Evolutionary conservation across 2,113 vertebrate genomes (phyloP).

Genomic region (Epinephelus cyanopodus): DNA sequence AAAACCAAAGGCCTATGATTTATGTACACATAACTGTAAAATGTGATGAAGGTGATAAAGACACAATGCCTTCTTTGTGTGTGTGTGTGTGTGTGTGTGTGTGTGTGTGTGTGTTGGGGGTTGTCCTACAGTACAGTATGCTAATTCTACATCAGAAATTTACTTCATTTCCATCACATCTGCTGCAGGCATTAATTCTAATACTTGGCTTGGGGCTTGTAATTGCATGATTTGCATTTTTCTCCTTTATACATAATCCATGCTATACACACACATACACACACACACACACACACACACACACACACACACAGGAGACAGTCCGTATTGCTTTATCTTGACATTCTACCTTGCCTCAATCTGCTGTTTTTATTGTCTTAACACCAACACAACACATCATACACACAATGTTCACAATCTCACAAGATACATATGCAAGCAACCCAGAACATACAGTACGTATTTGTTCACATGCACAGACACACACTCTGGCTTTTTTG

Average conservation of each 20-base stretch:
- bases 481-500: background rate
- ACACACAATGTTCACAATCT: slow-evolving; percentile 1
- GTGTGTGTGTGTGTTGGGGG: slow-evolving; percentile 5
- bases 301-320: background rate
- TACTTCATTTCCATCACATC: slow-evolving; percentile 71
- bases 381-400: background rate
- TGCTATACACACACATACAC: slow-evolving; percentile 26
- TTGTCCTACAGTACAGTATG: slow-evolving; percentile 49
- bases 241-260: slow-evolving; percentile 75
- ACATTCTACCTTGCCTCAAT: slow-evolving; percentile 62
- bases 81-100: slow-evolving; percentile 15
- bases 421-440: slow-evolving; percentile 16
- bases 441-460: slow-evolving; percentile 11
- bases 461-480: background rate
- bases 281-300: slow-evolving; percentile 24
- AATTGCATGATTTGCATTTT: slow-evolving; percentile 82
- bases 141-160: slow-evolving; percentile 57
- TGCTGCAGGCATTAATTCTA: slow-evolving; percentile 73
- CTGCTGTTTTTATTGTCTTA: slow-evolving; percentile 44
- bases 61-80: background rate
- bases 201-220: slow-evolving; percentile 74
- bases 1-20: background rate
- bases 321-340: slow-evolving; percentile 57
- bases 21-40: slow-evolving; percentile 10
- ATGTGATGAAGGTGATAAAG: slow-evolving; percentile 6